Evolutionary conservation across 2,797 vertebrate species (phyloP).

Genomic region (Monodelphis domestica): DNA sequence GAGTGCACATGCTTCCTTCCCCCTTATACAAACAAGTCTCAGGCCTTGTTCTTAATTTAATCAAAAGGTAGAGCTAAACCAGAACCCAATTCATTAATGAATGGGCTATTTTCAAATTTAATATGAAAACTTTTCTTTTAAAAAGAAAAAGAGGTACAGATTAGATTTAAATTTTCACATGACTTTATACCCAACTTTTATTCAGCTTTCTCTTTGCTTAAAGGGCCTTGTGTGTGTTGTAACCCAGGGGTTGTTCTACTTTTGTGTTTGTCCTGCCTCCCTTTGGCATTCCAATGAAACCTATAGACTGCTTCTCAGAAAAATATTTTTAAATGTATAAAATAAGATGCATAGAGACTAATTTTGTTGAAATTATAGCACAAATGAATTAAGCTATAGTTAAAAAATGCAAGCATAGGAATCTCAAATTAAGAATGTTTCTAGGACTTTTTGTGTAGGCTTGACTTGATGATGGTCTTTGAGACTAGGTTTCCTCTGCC

Average conservation of each 20-base stretch:
- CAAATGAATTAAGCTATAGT: too few relatives aligned
- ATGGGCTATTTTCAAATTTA: too few relatives aligned
- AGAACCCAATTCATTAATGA: too few relatives aligned
- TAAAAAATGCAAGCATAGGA: neutral
- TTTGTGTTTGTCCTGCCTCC: too few relatives aligned
- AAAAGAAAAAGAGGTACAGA: too few relatives aligned
- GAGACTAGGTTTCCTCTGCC: neutral
- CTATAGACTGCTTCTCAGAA: neutral
- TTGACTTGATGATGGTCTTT: neutral
- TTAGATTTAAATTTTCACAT: too few relatives aligned
- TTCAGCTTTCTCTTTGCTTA: neutral
- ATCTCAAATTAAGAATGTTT: neutral
- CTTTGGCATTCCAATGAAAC: neutral
- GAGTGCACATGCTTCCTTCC: too few relatives aligned
- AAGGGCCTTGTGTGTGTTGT: neutral
- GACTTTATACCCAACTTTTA: neutral
- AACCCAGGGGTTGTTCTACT: neutral
- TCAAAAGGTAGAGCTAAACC: too few relatives aligned
- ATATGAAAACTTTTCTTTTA: too few relatives aligned
- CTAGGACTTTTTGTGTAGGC: neutral
- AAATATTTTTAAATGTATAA: neutral
- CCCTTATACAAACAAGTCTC: too few relatives aligned
- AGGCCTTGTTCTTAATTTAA: too few relatives aligned
- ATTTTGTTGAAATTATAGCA: too few relatives aligned
- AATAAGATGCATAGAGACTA: neutral